phyloP scores from a whole-genome alignment of 2,113 vertebrate genomes.

The Rhinoderma darwinii region DNA sequence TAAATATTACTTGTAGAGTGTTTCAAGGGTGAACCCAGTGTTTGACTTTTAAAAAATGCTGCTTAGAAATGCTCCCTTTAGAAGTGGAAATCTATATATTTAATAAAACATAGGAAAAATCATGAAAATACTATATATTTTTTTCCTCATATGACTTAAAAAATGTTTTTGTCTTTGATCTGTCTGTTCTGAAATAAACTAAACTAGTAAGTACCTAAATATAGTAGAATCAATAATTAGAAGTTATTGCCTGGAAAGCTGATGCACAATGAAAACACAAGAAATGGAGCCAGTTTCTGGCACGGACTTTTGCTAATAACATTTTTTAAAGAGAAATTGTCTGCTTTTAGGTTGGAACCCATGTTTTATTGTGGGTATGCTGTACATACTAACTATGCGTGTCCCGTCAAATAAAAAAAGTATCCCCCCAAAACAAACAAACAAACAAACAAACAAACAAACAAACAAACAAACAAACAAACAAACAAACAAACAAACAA shows the following conservation, averaged over 20 bases:
- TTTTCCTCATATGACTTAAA: background rate
- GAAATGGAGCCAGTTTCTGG: background rate
- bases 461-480: too few species aligned
- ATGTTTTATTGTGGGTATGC: background rate
- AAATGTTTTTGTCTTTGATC: too few species aligned
- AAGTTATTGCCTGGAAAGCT: background rate
- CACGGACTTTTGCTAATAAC: background rate
- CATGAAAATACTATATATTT: background rate
- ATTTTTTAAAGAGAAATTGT: background rate
- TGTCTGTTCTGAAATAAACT: background rate
- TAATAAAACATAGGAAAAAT: background rate
- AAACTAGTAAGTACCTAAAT: background rate
- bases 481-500: too few species aligned
- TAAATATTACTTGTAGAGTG: background rate
- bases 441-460: too few species aligned
- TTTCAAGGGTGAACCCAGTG: too few species aligned
- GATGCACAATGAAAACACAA: background rate
- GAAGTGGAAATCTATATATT: background rate
- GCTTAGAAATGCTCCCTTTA: background rate
- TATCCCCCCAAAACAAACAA: background rate
- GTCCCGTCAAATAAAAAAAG: background rate
- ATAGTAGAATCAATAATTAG: background rate
- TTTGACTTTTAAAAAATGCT: too few species aligned
- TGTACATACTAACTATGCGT: background rate
- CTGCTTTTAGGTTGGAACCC: background rate